Conservation (phyloP, 1,140 invertebrate species). For the Drosophila virilis region DNA sequence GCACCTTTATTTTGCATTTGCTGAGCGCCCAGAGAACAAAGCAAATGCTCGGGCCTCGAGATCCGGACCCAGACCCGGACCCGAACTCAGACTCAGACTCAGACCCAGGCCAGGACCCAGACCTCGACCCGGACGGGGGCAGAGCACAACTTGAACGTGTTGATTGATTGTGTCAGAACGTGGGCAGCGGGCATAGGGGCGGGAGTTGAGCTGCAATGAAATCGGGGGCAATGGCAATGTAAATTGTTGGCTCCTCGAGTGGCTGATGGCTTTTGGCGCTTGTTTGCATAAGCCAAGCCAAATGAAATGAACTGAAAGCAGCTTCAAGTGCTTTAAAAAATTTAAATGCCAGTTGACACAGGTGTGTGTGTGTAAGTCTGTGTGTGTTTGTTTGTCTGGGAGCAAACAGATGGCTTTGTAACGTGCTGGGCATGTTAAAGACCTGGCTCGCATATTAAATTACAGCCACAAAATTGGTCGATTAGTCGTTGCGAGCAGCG, state of each 20-base stretch:
- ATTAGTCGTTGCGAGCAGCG: conserved; percentile 45
- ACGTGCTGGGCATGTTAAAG: conserved; percentile 74
- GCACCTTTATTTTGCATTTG: conserved; percentile 79
- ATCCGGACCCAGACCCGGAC: conserved; percentile 18
- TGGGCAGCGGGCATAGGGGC: conserved; percentile 1
- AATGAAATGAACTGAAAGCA: conserved; percentile 73
- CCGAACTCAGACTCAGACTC: background rate
- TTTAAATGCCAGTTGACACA: conserved; percentile 60
- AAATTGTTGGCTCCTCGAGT: conserved; percentile 74
- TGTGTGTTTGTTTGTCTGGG: background rate
- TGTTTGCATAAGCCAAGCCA: conserved; percentile 77
- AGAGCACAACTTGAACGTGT: conserved; percentile 60
- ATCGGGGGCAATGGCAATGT: conserved; percentile 71
- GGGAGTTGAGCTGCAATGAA: conserved; percentile 48
- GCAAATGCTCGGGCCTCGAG: conserved; percentile 44
- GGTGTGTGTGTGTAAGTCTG: conserved; percentile 21
- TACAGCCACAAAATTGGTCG: conserved; percentile 69
- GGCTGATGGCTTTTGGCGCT: conserved; percentile 47
- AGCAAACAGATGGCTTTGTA: conserved; percentile 56
- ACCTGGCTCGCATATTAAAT: conserved; percentile 66
- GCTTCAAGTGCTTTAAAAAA: conserved; percentile 60
- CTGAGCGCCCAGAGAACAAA: conserved; percentile 63
- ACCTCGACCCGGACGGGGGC: background rate
- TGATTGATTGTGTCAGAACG: conserved; percentile 70
- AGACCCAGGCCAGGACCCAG: background rate